Percentiles rank a stretch among this genome's conserved stretches.
phyloP scores from a whole-genome alignment of 2,113 vertebrate species.

The Psittacula cyanocephala region DNA sequence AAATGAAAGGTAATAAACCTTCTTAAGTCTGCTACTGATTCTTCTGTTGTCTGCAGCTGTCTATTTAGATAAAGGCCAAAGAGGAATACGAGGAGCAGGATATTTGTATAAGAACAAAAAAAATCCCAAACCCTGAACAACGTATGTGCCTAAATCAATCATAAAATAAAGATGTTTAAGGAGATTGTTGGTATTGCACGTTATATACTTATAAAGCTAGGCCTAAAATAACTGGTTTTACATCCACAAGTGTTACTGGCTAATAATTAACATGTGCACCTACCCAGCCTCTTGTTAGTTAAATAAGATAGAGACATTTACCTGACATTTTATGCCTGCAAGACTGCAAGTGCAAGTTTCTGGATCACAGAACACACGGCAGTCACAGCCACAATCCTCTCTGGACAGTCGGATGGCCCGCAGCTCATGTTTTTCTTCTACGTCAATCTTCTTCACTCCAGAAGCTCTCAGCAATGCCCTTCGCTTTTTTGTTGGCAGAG shows the following conservation, averaged over 20 bases:
- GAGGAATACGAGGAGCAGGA: neutral
- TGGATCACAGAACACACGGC: slow-evolving; percentile 94
- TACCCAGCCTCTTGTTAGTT: neutral
- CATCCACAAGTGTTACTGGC: neutral
- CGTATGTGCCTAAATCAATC: neutral
- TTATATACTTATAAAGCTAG: neutral
- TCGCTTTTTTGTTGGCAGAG: slow-evolving; percentile 94
- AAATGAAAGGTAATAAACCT: neutral
- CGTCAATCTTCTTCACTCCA: slow-evolving; percentile 96
- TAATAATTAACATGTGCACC: neutral
- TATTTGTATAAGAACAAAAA: neutral
- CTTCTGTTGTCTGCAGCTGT: neutral
- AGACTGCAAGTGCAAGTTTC: slow-evolving; percentile 97
- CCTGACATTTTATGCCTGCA: slow-evolving; percentile 98
- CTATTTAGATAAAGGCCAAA: neutral
- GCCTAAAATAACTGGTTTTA: neutral
- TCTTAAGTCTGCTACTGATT: neutral
- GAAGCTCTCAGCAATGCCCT: slow-evolving; percentile 90
- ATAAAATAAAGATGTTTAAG: neutral
- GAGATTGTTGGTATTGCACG: neutral
- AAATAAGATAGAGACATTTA: slow-evolving; percentile 54
- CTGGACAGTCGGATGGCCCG: slow-evolving; percentile 92
- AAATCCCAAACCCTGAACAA: neutral
- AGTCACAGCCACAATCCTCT: slow-evolving; percentile 97
- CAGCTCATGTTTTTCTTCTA: slow-evolving; percentile 96